Evolutionary conservation across 2,113 vertebrate genomes (phyloP).

Genomic region (Meles meles): DNA sequence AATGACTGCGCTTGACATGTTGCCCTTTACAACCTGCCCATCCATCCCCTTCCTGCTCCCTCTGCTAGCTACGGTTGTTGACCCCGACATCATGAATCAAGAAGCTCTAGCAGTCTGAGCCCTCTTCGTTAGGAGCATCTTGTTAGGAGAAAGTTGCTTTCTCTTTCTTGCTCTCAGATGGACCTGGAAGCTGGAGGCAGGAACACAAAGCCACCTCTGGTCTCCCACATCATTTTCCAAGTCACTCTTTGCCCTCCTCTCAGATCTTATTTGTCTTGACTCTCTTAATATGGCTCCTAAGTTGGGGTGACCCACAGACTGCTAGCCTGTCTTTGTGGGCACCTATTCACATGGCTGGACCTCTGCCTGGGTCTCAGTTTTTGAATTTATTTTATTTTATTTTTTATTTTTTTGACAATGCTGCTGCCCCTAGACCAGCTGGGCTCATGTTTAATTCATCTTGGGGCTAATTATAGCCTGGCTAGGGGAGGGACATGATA

Average conservation of each 20-base stretch:
- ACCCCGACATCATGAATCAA: neutral
- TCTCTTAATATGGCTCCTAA: too few relatives aligned
- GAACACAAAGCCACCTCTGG: neutral
- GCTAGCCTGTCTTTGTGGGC: neutral
- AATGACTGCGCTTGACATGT: neutral
- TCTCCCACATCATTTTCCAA: neutral
- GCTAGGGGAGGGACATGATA: neutral
- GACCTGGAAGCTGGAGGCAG: neutral
- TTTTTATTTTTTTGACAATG: neutral
- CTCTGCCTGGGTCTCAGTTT: neutral
- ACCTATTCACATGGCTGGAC: neutral
- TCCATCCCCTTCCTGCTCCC: neutral
- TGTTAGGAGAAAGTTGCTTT: neutral
- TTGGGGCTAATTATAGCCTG: constrained; percentile 77
- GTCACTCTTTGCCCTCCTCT: neutral
- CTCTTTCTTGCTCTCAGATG: neutral
- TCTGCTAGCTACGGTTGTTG: neutral
- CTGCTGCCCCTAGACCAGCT: neutral
- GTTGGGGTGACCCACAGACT: neutral
- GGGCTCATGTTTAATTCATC: constrained; percentile 79
- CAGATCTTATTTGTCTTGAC: neutral
- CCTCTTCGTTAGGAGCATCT: neutral
- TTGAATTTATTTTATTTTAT: neutral
- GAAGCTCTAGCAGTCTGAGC: neutral
- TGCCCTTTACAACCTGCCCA: neutral